A percentile compares a stretch with the other conserved stretches of the same genome.
phyloP scores from a whole-genome alignment of 2,888 invertebrate genomes.

The Byasa hedistus region DNA sequence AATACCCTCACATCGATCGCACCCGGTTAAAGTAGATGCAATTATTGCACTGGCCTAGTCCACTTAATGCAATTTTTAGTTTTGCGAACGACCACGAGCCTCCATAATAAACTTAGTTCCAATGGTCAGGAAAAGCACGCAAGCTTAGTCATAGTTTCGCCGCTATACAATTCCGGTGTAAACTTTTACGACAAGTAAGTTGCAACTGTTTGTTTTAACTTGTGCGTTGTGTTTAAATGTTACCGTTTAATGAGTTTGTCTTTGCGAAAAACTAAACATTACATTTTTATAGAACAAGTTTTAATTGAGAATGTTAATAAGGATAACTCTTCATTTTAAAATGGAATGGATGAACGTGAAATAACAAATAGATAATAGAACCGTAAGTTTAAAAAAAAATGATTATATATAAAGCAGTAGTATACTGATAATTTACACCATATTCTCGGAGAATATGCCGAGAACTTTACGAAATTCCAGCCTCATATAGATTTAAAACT shows the following conservation, averaged over 20 bases:
- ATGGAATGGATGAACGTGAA: too few species aligned
- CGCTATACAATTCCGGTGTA: conserved; percentile 8
- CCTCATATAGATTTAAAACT: too few species aligned
- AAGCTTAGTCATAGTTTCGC: background rate
- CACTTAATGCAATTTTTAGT: conserved; percentile 60
- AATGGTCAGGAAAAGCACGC: background rate
- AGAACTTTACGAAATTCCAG: too few species aligned
- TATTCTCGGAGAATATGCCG: background rate
- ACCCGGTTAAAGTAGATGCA: conserved; percentile 77
- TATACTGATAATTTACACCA: background rate
- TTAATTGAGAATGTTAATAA: too few species aligned
- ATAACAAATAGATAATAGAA: too few species aligned
- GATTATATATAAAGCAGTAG: too few species aligned
- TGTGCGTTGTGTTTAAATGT: background rate
- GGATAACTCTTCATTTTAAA: too few species aligned
- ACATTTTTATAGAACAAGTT: too few species aligned
- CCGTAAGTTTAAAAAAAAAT: too few species aligned
- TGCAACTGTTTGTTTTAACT: background rate
- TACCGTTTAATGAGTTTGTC: background rate
- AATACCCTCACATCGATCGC: conserved; percentile 80
- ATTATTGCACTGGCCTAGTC: conserved; percentile 78
- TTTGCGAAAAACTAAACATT: too few species aligned
- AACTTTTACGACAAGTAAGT: conserved; percentile 5
- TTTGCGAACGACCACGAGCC: conserved; percentile 6
- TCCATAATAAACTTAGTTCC: background rate